phyloP scores from a whole-genome alignment of 2,797 vertebrate genomes.

The Anguilla marmorata region DNA sequence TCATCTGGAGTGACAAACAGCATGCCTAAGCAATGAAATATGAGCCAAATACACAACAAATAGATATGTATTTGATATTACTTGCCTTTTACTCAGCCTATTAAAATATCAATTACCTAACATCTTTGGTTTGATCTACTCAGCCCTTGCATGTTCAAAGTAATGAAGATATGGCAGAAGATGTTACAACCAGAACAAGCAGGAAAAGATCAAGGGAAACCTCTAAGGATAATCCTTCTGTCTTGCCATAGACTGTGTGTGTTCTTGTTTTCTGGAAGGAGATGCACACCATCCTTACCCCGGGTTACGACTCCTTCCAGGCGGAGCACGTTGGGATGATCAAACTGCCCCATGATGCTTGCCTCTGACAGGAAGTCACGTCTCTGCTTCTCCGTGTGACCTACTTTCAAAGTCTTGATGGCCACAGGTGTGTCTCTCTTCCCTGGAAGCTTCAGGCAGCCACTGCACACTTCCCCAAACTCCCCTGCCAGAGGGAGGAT shows the following conservation, averaged over 20 bases:
- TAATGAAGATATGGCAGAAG: not conserved
- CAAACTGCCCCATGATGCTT: constrained; percentile 99
- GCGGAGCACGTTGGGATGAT: constrained; percentile 96
- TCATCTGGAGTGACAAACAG: not conserved
- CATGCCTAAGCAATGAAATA: not conserved
- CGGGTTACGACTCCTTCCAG: constrained; percentile 96
- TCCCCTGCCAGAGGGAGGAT: constrained; percentile 75
- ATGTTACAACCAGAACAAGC: not conserved
- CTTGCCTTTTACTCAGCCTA: constrained; percentile 4
- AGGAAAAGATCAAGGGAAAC: not conserved
- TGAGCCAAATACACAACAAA: not conserved
- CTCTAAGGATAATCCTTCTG: not conserved
- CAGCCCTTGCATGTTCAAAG: not conserved
- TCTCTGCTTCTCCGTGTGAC: constrained; percentile 95
- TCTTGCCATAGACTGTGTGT: not conserved
- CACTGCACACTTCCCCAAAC: constrained; percentile 97
- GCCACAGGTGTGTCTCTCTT: constrained; percentile 92
- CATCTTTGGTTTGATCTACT: not conserved
- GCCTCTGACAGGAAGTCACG: constrained; percentile 97
- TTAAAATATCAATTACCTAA: not conserved
- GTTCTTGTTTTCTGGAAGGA: constrained; percentile 4
- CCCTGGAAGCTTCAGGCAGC: constrained; percentile 92
- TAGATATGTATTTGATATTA: not conserved
- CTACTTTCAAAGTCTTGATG: constrained; percentile 97
- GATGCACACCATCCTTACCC: constrained; percentile 69